A percentile compares a stretch with the other conserved stretches of the same genome.
Conservation (phyloP, 2,888 invertebrate species). For the Noctua janthina region DNA sequence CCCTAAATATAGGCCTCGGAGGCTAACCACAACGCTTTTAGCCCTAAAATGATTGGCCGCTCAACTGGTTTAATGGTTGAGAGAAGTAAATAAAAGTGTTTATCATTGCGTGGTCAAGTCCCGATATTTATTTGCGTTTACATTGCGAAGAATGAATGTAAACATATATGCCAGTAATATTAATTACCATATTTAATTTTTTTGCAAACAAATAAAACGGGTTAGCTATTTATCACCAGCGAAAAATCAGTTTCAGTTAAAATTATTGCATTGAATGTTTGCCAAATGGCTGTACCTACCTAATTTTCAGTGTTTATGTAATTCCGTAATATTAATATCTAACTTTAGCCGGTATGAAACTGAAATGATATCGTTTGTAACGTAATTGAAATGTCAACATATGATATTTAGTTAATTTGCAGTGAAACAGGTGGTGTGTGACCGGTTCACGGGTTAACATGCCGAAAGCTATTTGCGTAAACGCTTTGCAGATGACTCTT, state of each 20-base stretch:
- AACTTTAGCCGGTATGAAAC: conserved; percentile 42
- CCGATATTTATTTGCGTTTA: not conserved
- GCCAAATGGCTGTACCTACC: conserved; percentile 35
- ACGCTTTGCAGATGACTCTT: conserved; percentile 66
- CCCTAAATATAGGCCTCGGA: conserved; percentile 88
- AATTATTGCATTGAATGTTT: conserved; percentile 35
- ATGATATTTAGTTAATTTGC: conserved; percentile 66
- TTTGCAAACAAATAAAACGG: conserved; percentile 2
- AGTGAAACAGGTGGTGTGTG: conserved; percentile 74
- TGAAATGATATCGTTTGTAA: conserved; percentile 36
- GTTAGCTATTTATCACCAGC: not conserved
- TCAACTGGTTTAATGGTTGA: conserved; percentile 75
- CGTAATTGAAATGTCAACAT: conserved; percentile 55
- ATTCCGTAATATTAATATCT: conserved; percentile 32
- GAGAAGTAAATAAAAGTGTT: conserved; percentile 61
- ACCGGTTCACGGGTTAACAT: conserved; percentile 73
- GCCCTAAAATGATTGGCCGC: conserved; percentile 81
- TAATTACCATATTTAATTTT: not conserved
- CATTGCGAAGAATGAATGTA: not conserved
- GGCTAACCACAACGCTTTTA: conserved; percentile 83
- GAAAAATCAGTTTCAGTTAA: conserved; percentile 4
- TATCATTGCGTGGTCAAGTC: conserved; percentile 19
- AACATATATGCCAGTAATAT: not conserved
- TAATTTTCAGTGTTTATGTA: conserved; percentile 31
- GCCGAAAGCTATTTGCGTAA: conserved; percentile 68